Evolutionary conservation across 2,888 invertebrate species (phyloP).

Genomic region (Phlogophora meticulosa): DNA sequence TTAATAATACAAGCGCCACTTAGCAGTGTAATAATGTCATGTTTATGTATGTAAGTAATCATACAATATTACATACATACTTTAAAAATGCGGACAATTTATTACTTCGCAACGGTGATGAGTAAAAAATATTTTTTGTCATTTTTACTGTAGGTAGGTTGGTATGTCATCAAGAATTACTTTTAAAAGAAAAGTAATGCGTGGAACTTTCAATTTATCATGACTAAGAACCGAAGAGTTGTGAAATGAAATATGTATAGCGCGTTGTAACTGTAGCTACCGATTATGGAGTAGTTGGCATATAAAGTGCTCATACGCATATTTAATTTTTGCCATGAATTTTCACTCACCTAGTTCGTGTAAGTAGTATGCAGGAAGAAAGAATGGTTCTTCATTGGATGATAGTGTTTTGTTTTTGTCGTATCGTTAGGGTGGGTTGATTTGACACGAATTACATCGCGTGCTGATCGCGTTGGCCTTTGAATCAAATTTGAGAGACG

Average conservation of each 20-base stretch:
- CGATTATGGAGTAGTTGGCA: conserved; percentile 4
- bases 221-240: not conserved
- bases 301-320: conserved; percentile 19
- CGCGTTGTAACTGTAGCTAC: not conserved
- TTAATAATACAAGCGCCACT: conserved; percentile 35
- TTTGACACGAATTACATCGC: too few species aligned
- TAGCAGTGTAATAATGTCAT: conserved; percentile 33
- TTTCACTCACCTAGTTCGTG: conserved; percentile 2
- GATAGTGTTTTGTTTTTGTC: not conserved
- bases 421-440: not conserved
- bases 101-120: conserved; percentile 6
- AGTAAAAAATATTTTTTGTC: conserved; percentile 14
- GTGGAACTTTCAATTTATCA: not conserved
- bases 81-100: conserved; percentile 40
- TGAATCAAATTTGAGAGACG: too few species aligned
- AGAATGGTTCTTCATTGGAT: not conserved
- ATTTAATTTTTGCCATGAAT: conserved; percentile 1
- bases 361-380: not conserved
- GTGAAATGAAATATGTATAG: conserved; percentile 12
- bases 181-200: conserved; percentile 5
- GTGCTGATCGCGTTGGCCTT: too few species aligned
- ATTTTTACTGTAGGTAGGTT: conserved; percentile 16
- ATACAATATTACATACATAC: conserved; percentile 19
- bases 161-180: conserved; percentile 9
- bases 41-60: conserved; percentile 36